Percentiles rank a stretch among this genome's conserved stretches.
Conservation (phyloP, 2,797 vertebrate species). For the Acrossocheilus fasciatus region DNA sequence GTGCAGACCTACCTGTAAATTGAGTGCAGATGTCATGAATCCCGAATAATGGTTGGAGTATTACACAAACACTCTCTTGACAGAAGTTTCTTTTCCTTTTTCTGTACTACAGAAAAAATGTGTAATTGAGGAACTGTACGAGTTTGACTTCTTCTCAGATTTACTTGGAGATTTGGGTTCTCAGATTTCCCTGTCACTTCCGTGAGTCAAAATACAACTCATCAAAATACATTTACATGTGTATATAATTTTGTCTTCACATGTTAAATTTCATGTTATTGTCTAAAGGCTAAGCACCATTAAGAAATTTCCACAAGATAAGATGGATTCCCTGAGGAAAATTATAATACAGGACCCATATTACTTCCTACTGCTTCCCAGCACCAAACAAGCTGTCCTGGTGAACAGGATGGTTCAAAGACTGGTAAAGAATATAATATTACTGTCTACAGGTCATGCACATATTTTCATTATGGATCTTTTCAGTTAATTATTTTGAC, state of each 20-base stretch:
- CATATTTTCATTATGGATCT: neutral
- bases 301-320: slow-evolving; percentile 74
- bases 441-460: neutral
- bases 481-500: neutral
- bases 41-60: neutral
- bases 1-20: neutral
- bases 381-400: slow-evolving; percentile 76
- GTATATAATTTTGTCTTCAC: slow-evolving; percentile 9
- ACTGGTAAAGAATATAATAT: slow-evolving; percentile 70
- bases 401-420: slow-evolving; percentile 81
- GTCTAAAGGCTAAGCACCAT: slow-evolving; percentile 76
- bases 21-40: neutral
- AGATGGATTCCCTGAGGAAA: slow-evolving; percentile 74
- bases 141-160: slow-evolving; percentile 74
- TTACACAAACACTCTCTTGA: slow-evolving; percentile 1
- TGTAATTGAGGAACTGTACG: slow-evolving; percentile 72
- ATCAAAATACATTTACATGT: neutral
- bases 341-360: slow-evolving; percentile 71
- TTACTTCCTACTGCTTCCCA: slow-evolving; percentile 75
- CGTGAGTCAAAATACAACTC: slow-evolving; percentile 72
- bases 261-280: slow-evolving; percentile 15
- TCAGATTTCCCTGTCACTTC: slow-evolving; percentile 77
- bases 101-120: slow-evolving; percentile 77
- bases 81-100: slow-evolving; percentile 6
- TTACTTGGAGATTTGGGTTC: slow-evolving; percentile 74